Base-by-base conservation (phyloP, 2,113 vertebrate genomes). In the Globicephala melas region DNA sequence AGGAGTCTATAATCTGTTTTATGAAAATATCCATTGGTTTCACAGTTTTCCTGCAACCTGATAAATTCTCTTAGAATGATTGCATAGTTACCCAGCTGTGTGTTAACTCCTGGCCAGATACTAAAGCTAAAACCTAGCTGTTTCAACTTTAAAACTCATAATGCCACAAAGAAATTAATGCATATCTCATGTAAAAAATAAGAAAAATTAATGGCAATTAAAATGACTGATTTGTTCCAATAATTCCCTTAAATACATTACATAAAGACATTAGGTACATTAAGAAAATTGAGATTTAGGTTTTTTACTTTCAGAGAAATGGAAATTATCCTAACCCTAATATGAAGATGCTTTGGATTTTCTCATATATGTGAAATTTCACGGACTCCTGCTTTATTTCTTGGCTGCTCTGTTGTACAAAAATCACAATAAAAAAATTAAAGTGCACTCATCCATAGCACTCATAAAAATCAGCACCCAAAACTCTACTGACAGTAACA, bases 301-400 rank as follows among this genome's bases (percentile, higher is more conserved):
- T 55, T 93, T 92, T 92, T 96, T 44, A n/a, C 33, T 90, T 90
- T 90, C 60, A 95, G 38, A 88, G 15, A 96, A 95, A 84, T 83
- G 23, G 12, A 84, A 95, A 94, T 94, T 94, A 65, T 65, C 44
- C 68, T 96, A 50, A 93, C 7, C 17, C 18, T 82, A 80, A 14
- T 55, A 79, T 65, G 41, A 95, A 68, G 26, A 73, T 91, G 15
- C 65, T 91, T 86, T 50, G 33, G 38, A 38, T 93, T 93, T 97
- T 86, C 74, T 91, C 23, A 50, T 15, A 60, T 65, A 79, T 31
- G 7, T 70, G 62, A 95, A 91, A 89, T 89, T 84, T 97, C 33
- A 67, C 68, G 47, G 68, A 84, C 12, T 94, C 23, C 50, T 96
- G 8, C 1, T 77, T 91, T 89, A 81, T 65, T 94, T 96, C 62